A percentile compares a stretch with the other conserved stretches of the same genome.
Evolutionary conservation across 2,888 invertebrate species (phyloP).

Genomic region (Leistus spinibarbis): DNA sequence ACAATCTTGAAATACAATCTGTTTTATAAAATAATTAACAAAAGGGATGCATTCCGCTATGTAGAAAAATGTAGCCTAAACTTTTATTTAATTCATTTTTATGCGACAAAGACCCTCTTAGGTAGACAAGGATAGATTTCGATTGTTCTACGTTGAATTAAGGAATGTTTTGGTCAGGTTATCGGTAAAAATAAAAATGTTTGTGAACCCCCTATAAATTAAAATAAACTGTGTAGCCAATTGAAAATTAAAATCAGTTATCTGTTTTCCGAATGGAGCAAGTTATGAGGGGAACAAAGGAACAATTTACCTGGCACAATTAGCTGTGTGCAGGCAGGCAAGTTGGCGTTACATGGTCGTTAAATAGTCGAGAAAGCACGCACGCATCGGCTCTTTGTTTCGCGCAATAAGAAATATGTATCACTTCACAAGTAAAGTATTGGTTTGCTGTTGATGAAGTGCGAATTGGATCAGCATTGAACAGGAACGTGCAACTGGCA

Average conservation of each 20-base stretch:
- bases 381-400: neutral
- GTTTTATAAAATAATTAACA: neutral
- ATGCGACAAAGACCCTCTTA: neutral
- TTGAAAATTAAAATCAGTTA: neutral
- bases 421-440: neutral
- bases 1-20: neutral
- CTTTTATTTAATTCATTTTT: neutral
- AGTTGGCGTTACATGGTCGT: neutral
- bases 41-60: neutral
- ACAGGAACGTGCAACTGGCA: neutral
- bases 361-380: neutral
- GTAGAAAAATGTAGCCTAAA: neutral
- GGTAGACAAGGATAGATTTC: neutral
- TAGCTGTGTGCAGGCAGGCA: neutral
- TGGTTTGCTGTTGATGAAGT: neutral
- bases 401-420: neutral
- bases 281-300: neutral
- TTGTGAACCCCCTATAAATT: neutral
- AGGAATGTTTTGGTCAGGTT: neutral
- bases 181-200: neutral
- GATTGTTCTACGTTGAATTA: neutral
- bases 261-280: neutral
- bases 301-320: slow-evolving; percentile 2
- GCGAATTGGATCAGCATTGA: slow-evolving; percentile 2
- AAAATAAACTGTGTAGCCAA: neutral